Percentiles rank a stretch among this genome's conserved stretches.
Evolutionary conservation across 2,113 vertebrate genomes (phyloP).

Genomic region (Tyrannus savana): DNA sequence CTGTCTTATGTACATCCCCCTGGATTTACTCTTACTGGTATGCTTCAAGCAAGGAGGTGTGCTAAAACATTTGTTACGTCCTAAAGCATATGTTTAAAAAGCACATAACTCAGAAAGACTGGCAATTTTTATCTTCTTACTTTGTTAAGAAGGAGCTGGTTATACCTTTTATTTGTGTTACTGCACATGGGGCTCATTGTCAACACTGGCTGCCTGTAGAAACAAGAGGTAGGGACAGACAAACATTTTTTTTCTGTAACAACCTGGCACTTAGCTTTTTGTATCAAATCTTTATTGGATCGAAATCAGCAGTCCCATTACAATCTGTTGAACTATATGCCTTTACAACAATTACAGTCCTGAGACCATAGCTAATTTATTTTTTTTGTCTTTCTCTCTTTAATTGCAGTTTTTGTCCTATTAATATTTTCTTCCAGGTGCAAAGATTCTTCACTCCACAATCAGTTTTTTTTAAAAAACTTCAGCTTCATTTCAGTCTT

Average conservation of each 20-base stretch:
- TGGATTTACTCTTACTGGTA: neutral
- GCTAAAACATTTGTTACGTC: neutral
- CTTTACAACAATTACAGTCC: neutral
- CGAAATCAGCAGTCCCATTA: neutral
- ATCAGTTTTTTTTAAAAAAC: neutral
- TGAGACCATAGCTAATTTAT: neutral
- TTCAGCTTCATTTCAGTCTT: neutral
- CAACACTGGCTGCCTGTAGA: neutral
- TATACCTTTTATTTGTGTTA: neutral
- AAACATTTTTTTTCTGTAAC: neutral
- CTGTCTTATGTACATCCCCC: no score
- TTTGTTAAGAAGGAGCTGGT: neutral
- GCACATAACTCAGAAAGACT: neutral
- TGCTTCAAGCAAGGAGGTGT: neutral
- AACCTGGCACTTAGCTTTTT: neutral
- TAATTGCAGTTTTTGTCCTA: neutral
- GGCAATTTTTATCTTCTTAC: neutral
- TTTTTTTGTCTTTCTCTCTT: neutral
- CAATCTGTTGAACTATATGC: neutral
- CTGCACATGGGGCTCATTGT: neutral
- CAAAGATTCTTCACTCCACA: neutral
- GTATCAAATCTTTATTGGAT: neutral
- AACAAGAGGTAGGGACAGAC: fast-evolving
- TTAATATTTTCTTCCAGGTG: neutral
- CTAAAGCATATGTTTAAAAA: neutral